Percentiles rank a stretch among this genome's conserved stretches.
Evolutionary conservation across 2,888 invertebrate species (phyloP).

Genomic region (Hirtodrosophila trivittata): DNA sequence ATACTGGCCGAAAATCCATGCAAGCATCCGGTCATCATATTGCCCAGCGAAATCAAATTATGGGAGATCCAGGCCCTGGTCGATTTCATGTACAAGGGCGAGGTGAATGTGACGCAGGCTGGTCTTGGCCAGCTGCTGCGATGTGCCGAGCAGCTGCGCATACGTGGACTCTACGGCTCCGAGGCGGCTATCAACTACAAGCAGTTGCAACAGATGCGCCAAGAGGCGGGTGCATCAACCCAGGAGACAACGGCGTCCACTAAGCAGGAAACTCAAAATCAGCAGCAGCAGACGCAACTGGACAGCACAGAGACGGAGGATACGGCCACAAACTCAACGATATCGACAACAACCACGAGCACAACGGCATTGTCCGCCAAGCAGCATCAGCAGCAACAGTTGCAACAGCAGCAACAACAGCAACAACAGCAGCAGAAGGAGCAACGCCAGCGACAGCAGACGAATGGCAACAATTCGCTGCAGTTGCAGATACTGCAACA

Average conservation of each 20-base stretch:
- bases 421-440: constrained; percentile 47
- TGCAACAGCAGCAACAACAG: constrained; percentile 48
- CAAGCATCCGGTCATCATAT: constrained; percentile 91
- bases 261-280: background rate
- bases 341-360: constrained; percentile 74
- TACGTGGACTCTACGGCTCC: constrained; percentile 87
- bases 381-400: constrained; percentile 67
- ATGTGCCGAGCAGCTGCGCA: constrained; percentile 93
- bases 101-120: constrained; percentile 94
- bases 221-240: constrained; percentile 36
- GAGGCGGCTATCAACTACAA: constrained; percentile 83
- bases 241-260: constrained; percentile 12
- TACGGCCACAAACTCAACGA: constrained; percentile 71
- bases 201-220: constrained; percentile 77
- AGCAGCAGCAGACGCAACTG: constrained; percentile 19
- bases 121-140: constrained; percentile 91
- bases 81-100: constrained; percentile 96
- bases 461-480: constrained; percentile 60
- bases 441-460: constrained; percentile 46
- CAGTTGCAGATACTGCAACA: constrained; percentile 52
- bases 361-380: constrained; percentile 51
- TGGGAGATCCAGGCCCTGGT: constrained; percentile 94
- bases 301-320: constrained; percentile 76
- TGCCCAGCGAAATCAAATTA: constrained; percentile 93
- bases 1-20: constrained; percentile 92